Evolutionary conservation across 2,113 vertebrate species (phyloP).

Genomic region (Progne subis): DNA sequence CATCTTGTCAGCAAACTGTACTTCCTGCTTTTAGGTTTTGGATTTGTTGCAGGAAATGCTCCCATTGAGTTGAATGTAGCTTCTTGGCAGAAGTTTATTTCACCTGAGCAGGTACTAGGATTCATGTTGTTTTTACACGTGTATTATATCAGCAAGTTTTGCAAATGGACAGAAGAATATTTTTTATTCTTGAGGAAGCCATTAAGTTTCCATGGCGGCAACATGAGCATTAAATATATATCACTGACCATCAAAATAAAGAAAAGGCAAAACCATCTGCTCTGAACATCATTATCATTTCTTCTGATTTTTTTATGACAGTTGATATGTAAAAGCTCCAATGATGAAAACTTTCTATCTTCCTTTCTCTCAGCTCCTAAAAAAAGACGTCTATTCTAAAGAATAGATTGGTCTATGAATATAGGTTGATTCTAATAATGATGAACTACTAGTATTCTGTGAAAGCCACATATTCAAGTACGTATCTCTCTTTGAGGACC

Average conservation of each 20-base stretch:
- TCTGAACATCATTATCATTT: neutral
- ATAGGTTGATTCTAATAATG: neutral
- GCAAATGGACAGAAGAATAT: neutral
- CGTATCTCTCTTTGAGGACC: neutral
- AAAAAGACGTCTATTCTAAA: neutral
- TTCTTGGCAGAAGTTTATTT: neutral
- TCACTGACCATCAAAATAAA: neutral
- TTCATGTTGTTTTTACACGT: neutral
- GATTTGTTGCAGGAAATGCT: neutral
- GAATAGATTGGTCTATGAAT: neutral
- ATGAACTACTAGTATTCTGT: neutral
- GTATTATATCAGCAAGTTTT: neutral
- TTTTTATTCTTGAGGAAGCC: neutral
- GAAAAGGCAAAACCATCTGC: neutral
- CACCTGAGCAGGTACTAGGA: neutral
- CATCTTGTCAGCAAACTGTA: neutral
- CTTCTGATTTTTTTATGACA: neutral
- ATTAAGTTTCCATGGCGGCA: neutral
- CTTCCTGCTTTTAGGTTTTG: neutral
- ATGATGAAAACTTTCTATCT: neutral
- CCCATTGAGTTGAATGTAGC: neutral
- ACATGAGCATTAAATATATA: neutral
- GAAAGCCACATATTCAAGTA: neutral
- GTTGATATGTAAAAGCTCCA: neutral
- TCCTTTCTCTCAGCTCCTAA: neutral